A percentile compares a stretch with the other conserved stretches of the same genome.
These are phyloP conservation scores for Enteromius treurensis DNA, from an alignment of 2,797 vertebrate genomes.

Conservation along the genomic window DNA sequence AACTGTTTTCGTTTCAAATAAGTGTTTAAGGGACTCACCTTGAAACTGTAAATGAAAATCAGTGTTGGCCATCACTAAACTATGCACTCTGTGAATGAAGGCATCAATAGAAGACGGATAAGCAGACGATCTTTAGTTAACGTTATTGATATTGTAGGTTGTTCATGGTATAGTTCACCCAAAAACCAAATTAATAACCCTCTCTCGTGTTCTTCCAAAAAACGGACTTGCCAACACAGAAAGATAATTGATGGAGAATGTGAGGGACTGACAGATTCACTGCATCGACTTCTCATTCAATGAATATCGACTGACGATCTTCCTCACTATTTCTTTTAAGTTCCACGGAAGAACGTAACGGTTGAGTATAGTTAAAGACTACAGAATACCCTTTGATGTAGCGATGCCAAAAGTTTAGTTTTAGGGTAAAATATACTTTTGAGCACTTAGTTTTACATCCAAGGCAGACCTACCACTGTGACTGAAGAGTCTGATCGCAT, in stretches of 20 bases:
- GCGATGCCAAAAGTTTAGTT: background rate
- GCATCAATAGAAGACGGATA: background rate
- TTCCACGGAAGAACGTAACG: background rate
- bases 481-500: background rate
- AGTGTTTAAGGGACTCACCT: slow-evolving; percentile 46
- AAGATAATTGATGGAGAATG: background rate
- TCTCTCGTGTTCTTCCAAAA: background rate
- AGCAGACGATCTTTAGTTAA: background rate
- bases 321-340: background rate
- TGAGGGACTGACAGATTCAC: background rate
- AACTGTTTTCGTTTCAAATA: background rate
- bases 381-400: no score
- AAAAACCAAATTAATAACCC: background rate
- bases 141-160: background rate
- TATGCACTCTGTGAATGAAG: slow-evolving; percentile 19
- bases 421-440: background rate
- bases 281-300: background rate
- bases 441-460: background rate
- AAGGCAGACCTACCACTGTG: background rate
- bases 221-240: background rate
- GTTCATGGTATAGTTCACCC: background rate
- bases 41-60: slow-evolving; percentile 61
- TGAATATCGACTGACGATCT: background rate
- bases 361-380: background rate
- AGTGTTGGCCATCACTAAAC: slow-evolving; percentile 46